Evolutionary conservation across 2,797 vertebrate genomes (phyloP), one percentile per base, ranked within the genome.

Genomic region (Ctenochaetus hawaiiensis): DNA sequence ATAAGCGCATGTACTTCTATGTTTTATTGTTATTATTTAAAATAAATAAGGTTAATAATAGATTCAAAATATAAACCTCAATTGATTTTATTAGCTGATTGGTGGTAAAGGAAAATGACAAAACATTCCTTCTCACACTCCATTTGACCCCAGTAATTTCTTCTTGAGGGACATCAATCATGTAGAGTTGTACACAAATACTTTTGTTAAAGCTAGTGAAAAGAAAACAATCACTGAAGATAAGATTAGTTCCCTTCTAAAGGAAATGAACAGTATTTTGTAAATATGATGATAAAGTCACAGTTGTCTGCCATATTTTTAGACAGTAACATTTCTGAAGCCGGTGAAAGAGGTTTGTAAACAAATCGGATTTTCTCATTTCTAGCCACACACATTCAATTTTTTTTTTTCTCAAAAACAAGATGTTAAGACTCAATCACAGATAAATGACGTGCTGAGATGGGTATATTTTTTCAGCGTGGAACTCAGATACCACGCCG

Each of bases 401-500:
- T 12, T 34, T 16, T 56, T 12, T 2, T 20, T 45, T 30, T 3
- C 26, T 26, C 26, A n/a, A 45, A 71, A 78, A 68, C 34, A 59
- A 76, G 67, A 73, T 62, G 67, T 75, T 30, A 48, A 58, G 67
- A 65, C 57, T 70, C 59, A 62, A 56, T 81, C 61, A 23, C 18
- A 20, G 72, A 75, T 85, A 59, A 81, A 61, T 60, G 77, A 78
- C 5, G 16, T 43, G 69, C 61, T 22, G 53, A 74, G 69, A 74
- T 45, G 48, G 67, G 65, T 70, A 20, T 57, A 30, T 78, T 75
- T 88, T 26, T 74, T 39, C 30, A 12, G 59, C 12, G 2, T 14
- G 3, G 49, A 69, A 67, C 64, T 56, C 70, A 82, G 72, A 78
- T 80, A 72, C 48, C 63, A 23, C 14, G 11, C 10, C 18, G 49